These are phyloP conservation scores for Zaprionus capensis DNA, from an alignment of 1,140 invertebrate genomes.

Conservation along the genomic window DNA sequence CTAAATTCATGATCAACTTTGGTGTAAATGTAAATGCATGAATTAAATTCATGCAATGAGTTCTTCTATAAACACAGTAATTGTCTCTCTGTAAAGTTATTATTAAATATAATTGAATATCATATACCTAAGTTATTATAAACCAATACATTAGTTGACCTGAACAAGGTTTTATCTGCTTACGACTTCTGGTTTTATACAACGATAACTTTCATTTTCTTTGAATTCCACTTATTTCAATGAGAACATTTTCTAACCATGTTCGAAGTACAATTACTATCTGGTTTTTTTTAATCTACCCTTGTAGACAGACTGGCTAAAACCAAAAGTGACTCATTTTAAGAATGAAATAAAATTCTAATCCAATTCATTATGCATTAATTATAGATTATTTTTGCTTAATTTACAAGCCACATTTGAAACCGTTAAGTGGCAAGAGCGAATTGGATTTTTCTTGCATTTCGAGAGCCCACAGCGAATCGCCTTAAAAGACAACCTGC, in stretches of 20 bases:
- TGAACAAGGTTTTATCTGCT: neutral
- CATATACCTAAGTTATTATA: too few species aligned
- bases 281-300: neutral
- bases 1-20: too few species aligned
- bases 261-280: neutral
- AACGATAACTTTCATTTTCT: neutral
- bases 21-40: too few species aligned
- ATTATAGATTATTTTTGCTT: constrained; percentile 9
- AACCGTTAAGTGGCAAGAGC: constrained; percentile 35
- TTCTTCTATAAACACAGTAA: too few species aligned
- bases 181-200: neutral
- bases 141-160: neutral
- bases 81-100: too few species aligned
- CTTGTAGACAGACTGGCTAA: neutral
- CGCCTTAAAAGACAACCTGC: constrained; percentile 69
- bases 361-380: constrained; percentile 1
- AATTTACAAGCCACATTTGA: constrained; percentile 15
- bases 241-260: neutral
- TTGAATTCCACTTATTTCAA: neutral
- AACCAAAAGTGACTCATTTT: constrained; percentile 1
- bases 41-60: too few species aligned
- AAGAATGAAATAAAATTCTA: neutral
- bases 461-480: constrained; percentile 23
- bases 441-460: constrained; percentile 26
- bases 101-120: too few species aligned